Evolutionary conservation across 2,797 vertebrate genomes (phyloP).

Genomic region (Chloroceryle inda): DNA sequence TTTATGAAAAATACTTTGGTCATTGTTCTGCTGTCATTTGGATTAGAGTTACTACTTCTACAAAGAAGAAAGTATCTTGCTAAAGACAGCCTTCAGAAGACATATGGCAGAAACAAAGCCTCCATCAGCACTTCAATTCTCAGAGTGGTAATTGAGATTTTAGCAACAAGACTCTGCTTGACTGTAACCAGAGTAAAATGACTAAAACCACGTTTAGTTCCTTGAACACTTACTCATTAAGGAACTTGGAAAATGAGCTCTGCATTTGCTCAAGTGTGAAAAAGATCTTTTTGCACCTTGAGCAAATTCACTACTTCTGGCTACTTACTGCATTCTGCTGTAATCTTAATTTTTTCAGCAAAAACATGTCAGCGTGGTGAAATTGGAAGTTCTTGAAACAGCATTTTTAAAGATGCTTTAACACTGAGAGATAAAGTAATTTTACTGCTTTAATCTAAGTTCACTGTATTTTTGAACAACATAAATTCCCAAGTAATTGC

Average conservation of each 20-base stretch:
- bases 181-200: constrained; percentile 42
- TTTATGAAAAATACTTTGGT: neutral
- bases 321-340: neutral
- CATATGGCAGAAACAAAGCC: neutral
- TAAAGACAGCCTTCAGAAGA: neutral
- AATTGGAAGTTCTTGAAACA: neutral
- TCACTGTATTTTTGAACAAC: neutral
- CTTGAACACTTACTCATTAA: constrained; percentile 9
- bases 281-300: constrained; percentile 2
- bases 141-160: constrained; percentile 38
- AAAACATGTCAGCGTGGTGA: neutral
- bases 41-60: neutral
- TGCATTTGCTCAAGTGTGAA: neutral
- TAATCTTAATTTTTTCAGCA: neutral
- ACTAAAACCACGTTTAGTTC: neutral
- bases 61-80: neutral
- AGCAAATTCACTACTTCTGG: neutral
- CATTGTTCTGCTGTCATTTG: neutral
- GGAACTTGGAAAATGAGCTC: neutral
- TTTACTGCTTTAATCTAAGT: neutral
- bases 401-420: fast-evolving
- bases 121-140: constrained; percentile 47
- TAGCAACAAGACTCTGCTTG: constrained; percentile 53
- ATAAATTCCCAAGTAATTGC: neutral
- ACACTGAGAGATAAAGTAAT: neutral